Base-by-base conservation (phyloP, 2,888 invertebrate species). In the Boloria euphrosyne region DNA sequence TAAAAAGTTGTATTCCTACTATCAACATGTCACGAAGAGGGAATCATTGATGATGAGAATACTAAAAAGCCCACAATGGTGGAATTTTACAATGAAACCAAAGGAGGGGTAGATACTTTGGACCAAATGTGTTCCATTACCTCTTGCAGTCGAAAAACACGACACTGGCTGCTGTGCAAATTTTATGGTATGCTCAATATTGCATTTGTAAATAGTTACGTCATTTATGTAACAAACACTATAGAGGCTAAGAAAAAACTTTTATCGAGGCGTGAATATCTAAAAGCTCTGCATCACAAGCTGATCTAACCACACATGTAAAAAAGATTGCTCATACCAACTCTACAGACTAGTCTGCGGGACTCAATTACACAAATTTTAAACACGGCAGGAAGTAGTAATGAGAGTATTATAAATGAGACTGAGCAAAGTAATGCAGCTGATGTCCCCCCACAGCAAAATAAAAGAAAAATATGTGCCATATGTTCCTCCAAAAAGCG, bases 91-190 rank as follows among this genome's bases (percentile, higher is more conserved):
- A 77, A 77, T 60, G 17, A 65, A 17, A 74, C 74, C 13, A 76
- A 76, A 66, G 75, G 74, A 3, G 74, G 72, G n/a, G 75, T 74
- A 4, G 73, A 75, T 38, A 67, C 71, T 7, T 72, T 75, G 46
- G 75, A 72, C 44, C 71, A 74, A 55, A 75, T 74, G 70, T 75
- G 75, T 57, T 71, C 73, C 6, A 7, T 51, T 1, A 71, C 71
- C 72, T 69, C 71, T 6, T 72, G 73, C 58, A 58, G 17, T 49
- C 52, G 75, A 31, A 73, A 75, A 51, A 76, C 72, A 13, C 70
- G 72, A 13, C 71, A 18, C 17, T 65, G 60, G 54, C 60, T 54
- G 4, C 47, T 59, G 44, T 31, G 22, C n/a, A 13, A 38, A 14
- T 65, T 65, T 59, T 52, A 58, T 31, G 52, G 58, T 10, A 58